phyloP scores from a whole-genome alignment of 2,888 invertebrate genomes.

The Barypeithes pellucidus region DNA sequence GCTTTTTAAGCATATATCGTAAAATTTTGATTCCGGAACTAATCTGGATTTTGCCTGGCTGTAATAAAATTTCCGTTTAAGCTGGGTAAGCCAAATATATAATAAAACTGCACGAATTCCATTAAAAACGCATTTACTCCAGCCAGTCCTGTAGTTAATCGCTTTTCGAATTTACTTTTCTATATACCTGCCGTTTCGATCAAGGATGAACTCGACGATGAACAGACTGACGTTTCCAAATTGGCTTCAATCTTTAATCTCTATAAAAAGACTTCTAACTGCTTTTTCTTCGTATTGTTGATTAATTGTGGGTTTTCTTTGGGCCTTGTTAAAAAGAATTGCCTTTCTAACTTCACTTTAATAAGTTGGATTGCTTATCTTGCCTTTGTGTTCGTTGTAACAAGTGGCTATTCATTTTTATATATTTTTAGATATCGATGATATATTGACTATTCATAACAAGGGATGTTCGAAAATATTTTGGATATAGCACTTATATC shows the following conservation, averaged over 20 bases:
- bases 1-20: background rate
- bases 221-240: slow-evolving; percentile 61
- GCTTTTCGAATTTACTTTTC: slow-evolving; percentile 38
- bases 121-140: slow-evolving; percentile 24
- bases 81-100: background rate
- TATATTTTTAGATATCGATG: slow-evolving; percentile 25
- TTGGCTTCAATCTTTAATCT: slow-evolving; percentile 63
- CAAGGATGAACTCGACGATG: slow-evolving; percentile 52
- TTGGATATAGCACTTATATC: background rate
- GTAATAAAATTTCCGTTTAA: too few species aligned
- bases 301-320: slow-evolving; percentile 61
- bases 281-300: slow-evolving; percentile 60
- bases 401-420: slow-evolving; percentile 38
- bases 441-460: slow-evolving; percentile 13
- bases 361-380: slow-evolving; percentile 33
- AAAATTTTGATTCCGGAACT: too few species aligned
- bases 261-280: slow-evolving; percentile 51
- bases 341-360: slow-evolving; percentile 36
- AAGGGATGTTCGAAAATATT: slow-evolving; percentile 11
- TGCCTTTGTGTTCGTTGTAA: slow-evolving; percentile 32
- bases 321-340: slow-evolving; percentile 39
- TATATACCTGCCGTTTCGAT: slow-evolving; percentile 53
- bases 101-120: slow-evolving; percentile 6
- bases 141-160: slow-evolving; percentile 25
- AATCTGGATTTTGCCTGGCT: too few species aligned